phyloP scores from a whole-genome alignment of 2,888 invertebrate species.

The Gisinianus flammeolus region DNA sequence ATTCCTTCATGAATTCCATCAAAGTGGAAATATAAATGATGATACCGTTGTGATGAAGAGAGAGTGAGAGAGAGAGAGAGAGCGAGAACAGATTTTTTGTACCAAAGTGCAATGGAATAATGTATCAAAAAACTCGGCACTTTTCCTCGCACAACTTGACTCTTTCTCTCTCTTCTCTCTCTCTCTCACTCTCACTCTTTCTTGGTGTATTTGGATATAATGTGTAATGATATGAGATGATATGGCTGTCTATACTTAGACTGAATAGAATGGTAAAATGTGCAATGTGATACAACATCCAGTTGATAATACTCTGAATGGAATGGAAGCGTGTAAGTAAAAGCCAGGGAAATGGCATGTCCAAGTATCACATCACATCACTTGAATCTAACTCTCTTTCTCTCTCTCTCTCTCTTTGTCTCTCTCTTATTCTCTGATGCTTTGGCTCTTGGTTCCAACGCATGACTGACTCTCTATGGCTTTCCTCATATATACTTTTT shows the following conservation, averaged over 20 bases:
- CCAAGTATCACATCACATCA: background rate
- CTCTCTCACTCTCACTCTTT: too few relatives aligned
- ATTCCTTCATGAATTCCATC: too few relatives aligned
- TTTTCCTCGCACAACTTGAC: too few relatives aligned
- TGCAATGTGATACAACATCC: background rate
- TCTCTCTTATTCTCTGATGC: background rate
- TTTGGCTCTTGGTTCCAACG: background rate
- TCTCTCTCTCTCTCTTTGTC: background rate
- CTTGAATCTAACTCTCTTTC: background rate
- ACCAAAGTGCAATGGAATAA: too few relatives aligned
- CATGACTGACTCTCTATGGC: background rate
- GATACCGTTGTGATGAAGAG: too few relatives aligned
- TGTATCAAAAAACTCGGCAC: too few relatives aligned
- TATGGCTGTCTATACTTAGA: background rate
- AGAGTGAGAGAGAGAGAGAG: too few relatives aligned
- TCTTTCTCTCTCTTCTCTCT: too few relatives aligned
- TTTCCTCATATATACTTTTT: background rate
- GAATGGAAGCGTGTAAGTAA: background rate
- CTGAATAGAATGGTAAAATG: background rate
- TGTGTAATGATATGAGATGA: background rate
- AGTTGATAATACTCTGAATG: too few relatives aligned
- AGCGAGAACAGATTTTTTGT: too few relatives aligned
- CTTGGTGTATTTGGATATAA: background rate
- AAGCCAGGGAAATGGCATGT: background rate
- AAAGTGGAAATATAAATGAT: too few relatives aligned